Evolutionary conservation across 2,113 vertebrate species (phyloP).

Genomic region (Lasiurus cinereus): DNA sequence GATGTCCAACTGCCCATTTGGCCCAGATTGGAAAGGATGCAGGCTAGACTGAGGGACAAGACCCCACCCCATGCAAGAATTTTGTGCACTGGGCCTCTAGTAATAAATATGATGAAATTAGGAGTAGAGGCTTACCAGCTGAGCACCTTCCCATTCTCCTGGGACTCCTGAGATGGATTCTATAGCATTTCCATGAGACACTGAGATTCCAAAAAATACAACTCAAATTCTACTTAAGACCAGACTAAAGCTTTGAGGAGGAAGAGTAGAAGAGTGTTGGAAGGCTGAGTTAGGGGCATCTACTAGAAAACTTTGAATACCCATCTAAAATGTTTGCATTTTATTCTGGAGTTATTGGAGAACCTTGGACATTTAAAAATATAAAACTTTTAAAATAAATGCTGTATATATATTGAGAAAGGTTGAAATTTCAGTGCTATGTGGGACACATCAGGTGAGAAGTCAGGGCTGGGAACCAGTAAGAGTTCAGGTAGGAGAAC

Average conservation of each 20-base stretch:
- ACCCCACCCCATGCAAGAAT: no score
- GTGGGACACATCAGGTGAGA: not conserved
- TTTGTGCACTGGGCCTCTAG: no score
- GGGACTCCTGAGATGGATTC: not conserved
- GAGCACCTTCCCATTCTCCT: accelerated
- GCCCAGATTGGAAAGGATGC: no score
- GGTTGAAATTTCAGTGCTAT: not conserved
- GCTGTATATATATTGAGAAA: not conserved
- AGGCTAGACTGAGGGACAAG: no score
- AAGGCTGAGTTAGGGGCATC: not conserved
- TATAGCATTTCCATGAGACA: not conserved
- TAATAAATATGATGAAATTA: constrained; percentile 27
- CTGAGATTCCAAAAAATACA: not conserved
- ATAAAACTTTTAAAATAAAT: not conserved
- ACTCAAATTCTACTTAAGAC: not conserved
- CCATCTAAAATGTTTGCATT: not conserved
- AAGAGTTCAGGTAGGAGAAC: not conserved
- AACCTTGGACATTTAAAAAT: not conserved
- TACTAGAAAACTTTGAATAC: not conserved
- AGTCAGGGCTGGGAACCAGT: not conserved
- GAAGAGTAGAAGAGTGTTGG: not conserved
- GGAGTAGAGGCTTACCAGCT: not conserved
- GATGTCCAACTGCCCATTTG: no score
- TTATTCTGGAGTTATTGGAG: not conserved
- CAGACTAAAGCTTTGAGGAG: not conserved